These are phyloP conservation scores for Gari tellinella DNA, from an alignment of 2,888 invertebrate genomes.

Conservation along the genomic window DNA sequence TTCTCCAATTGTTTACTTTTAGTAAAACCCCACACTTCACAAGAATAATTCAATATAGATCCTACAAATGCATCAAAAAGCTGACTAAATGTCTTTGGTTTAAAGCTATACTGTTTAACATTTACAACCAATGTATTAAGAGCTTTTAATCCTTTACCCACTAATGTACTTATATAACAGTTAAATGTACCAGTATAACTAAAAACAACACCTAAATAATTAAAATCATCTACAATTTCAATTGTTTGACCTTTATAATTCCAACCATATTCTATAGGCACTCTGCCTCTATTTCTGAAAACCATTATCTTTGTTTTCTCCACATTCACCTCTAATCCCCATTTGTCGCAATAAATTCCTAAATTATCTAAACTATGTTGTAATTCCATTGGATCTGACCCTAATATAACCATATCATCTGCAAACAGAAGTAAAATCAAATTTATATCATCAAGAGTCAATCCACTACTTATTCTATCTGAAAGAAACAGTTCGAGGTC, in stretches of 20 bases:
- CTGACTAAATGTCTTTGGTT: no score
- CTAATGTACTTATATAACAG: no score
- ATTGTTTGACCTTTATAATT: slow-evolving; percentile 1
- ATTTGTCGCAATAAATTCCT: background rate
- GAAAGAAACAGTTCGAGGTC: slow-evolving; percentile 4
- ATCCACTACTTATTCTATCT: background rate
- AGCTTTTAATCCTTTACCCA: no score
- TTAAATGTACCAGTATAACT: no score
- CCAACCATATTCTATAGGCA: background rate
- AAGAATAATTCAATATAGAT: no score
- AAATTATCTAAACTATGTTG: slow-evolving; percentile 10
- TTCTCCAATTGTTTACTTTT: no score
- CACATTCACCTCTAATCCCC: slow-evolving; percentile 12
- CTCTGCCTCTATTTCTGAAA: slow-evolving; percentile 2
- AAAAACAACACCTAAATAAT: slow-evolving; percentile 6
- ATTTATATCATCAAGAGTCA: slow-evolving; percentile 1
- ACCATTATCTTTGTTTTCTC: no score
- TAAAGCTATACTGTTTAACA: no score
- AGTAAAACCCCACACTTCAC: no score
- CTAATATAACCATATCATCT: slow-evolving; percentile 18
- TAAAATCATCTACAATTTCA: slow-evolving; percentile 13
- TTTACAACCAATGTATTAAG: no score
- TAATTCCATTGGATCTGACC: slow-evolving; percentile 1
- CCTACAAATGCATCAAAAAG: no score
- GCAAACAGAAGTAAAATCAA: slow-evolving; percentile 13